Base-by-base conservation (phyloP, 2,797 vertebrate species). In the Manis crassicaudata region DNA sequence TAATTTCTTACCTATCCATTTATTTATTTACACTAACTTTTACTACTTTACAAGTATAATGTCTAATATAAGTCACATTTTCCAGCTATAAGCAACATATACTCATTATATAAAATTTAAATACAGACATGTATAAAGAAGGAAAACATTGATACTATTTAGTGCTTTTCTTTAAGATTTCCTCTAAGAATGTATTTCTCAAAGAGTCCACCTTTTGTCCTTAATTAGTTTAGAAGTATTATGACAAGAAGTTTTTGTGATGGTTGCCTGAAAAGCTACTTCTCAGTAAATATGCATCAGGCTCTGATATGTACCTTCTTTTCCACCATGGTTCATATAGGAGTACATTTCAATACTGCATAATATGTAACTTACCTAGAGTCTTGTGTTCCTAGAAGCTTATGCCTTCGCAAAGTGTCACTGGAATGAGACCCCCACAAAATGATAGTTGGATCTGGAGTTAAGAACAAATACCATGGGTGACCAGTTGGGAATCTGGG, bases 31-130 rank as follows among this genome's bases (percentile, higher is more conserved):
- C 3, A 76, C 23, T 63, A 79, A 50, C 4, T 32, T 23, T 79
- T 29, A 63, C 72, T 2, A 86, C 60, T 83, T 94, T 80, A 25
- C 1, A 68, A 82, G 10, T 94, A 0, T 92, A 68, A 87, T 10
- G 35, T 94, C 86, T 82, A 68, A 50, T 77, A 65, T 56, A 56
- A 43, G 58, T 70, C 21, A 88, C 18, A 40, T 84, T 95, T 93
- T 76, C 7, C 16, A 90, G 46, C 43, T 72, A 67, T 73, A 90
- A 92, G 40, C 27, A 91, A 27, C 56, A 63, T 70, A n/a, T 50
- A 25, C 17, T 79, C 13, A 67, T 40, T 82, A 29, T 46, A 46
- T 63, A 52, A 94, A 88, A 90, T 58, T 52, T 85, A 60, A 84
- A 77, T 79, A 79, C 46, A 79, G 21, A 77, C 65, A 46, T 80